These are phyloP conservation scores for Drosophila repletoides DNA, from an alignment of 1,140 invertebrate species.

Conservation along the genomic window DNA sequence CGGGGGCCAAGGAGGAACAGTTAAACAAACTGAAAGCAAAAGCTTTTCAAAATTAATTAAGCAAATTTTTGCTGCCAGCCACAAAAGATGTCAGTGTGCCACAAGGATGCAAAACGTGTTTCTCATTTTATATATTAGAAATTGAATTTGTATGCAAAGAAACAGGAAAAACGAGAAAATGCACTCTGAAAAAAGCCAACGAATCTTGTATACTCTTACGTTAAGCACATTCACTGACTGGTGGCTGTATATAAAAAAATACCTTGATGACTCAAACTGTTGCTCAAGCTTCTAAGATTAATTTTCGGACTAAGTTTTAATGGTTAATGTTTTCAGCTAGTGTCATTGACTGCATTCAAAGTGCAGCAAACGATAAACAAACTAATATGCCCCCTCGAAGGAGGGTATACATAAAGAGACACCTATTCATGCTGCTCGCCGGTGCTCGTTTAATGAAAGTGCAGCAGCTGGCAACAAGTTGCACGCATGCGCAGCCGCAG, in stretches of 20 bases:
- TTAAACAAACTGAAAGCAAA: slow-evolving; percentile 51
- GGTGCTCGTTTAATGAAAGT: slow-evolving; percentile 57
- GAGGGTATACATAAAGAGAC: neutral
- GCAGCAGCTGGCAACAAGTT: slow-evolving; percentile 67
- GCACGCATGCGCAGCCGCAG: slow-evolving; percentile 59
- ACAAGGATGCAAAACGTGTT: slow-evolving; percentile 73
- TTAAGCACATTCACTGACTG: neutral
- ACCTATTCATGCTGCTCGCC: slow-evolving; percentile 12
- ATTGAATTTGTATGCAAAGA: slow-evolving; percentile 46
- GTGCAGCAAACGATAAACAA: neutral
- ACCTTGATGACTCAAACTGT: no score
- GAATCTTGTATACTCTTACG: slow-evolving; percentile 22
- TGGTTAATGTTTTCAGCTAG: neutral
- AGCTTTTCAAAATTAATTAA: slow-evolving; percentile 73
- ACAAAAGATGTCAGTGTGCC: slow-evolving; percentile 76
- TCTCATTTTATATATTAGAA: slow-evolving; percentile 70
- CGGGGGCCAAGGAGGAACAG: neutral
- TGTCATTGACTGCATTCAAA: neutral
- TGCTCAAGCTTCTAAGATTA: no score
- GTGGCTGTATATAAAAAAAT: no score
- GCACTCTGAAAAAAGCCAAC: neutral
- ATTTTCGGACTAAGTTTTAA: no score
- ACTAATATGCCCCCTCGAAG: neutral
- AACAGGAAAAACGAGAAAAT: slow-evolving; percentile 39
- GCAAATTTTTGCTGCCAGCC: slow-evolving; percentile 49